Evolutionary conservation across 2,113 vertebrate genomes (phyloP), one percentile per base, ranked within the genome.

Genomic region (Calidris pygmaea): DNA sequence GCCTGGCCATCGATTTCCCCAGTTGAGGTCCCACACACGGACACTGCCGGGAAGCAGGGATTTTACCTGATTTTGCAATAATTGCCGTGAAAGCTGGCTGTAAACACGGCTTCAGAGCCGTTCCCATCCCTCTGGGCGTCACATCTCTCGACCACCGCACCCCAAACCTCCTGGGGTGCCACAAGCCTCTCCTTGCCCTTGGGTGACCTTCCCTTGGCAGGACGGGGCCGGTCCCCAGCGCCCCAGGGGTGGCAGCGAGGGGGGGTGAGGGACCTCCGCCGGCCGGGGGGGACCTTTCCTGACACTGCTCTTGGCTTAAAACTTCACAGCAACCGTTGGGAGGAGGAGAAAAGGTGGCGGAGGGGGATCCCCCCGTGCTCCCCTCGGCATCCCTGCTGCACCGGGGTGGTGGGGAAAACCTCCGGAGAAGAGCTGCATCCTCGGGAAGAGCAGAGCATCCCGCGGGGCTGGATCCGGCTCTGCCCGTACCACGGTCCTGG

Each of bases 401-500:
- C 30, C 4, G 9, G 29, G 43, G 13, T 1, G 4, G 50, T 1
- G 18, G 80, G 59, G 41, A 32, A 24, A 68, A 7, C 32, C 15
- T 4, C 22, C 4, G 27, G 41, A 17, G 43, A 34, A 14, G 60
- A 15, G 60, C 59, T 9, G 59, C 43, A 20, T 30, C 80, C 59
- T 21, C 1, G 16, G 52, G 47, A 62, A 34, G 63, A 34, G 73
- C 68, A 5, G 19, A 59, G 63, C 48, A 85, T 47, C 63, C 84
- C 39, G 0, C 0, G 5, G 63, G 22, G 13, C 1, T 37, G 50
- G n/a, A 10, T 22, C 32, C 35, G 2, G 53, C 41, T 26, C 47
- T n/a, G 43, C 7, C 41, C 17, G 0, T 0, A 3, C 21, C 32
- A 2, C n/a, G 1, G 43, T 32, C 67, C 67, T 1, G 3, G 48